phyloP scores from a whole-genome alignment of 2,113 vertebrate species.

The Callorhinus ursinus region DNA sequence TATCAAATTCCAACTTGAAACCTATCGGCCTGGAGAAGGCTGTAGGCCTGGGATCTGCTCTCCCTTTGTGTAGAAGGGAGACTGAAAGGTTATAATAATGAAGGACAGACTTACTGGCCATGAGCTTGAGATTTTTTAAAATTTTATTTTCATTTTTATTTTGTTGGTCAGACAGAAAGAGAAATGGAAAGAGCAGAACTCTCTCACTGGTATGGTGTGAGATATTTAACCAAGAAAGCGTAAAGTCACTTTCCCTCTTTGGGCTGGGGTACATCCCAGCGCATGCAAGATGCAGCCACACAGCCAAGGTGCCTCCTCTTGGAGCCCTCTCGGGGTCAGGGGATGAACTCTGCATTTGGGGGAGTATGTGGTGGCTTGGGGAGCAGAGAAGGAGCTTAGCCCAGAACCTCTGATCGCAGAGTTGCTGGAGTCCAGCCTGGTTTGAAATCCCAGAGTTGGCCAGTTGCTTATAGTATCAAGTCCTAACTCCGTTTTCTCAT shows the following conservation, averaged over 20 bases:
- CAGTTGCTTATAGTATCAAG: background rate
- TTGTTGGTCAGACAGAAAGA: background rate
- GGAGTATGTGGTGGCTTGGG: background rate
- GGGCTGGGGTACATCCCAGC: fast-evolving
- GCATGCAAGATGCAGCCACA: fast-evolving
- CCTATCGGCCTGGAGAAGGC: background rate
- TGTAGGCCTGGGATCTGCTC: fast-evolving
- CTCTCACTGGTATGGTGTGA: background rate
- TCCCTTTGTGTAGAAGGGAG: background rate
- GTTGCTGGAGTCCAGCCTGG: background rate
- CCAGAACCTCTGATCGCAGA: background rate
- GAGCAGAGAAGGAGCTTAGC: background rate
- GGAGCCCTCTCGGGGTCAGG: background rate
- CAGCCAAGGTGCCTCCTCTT: background rate
- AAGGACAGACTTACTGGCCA: background rate
- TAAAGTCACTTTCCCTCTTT: background rate
- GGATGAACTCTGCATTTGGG: background rate
- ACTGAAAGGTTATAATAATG: background rate
- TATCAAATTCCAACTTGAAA: background rate
- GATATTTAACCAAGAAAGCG: background rate
- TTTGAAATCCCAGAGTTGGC: background rate
- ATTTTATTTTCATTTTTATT: background rate
- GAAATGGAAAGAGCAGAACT: background rate
- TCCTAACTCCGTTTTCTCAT: background rate
- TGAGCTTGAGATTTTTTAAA: background rate